These are phyloP conservation scores for Perca schrenkii DNA, from an alignment of 2,113 vertebrate species.

Conservation along the genomic window DNA sequence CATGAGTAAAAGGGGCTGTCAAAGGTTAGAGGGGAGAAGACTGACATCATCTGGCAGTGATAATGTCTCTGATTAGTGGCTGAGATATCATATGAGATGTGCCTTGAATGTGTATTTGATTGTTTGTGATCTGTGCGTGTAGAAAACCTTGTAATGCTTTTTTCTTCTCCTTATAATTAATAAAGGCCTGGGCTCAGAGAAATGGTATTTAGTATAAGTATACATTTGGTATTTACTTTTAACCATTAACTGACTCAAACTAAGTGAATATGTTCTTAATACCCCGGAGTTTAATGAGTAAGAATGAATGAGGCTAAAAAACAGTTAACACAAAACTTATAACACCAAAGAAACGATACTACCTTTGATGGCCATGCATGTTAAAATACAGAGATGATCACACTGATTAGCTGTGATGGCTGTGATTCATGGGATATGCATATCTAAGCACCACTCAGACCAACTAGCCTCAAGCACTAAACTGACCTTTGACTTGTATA, in stretches of 20 bases:
- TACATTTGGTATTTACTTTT: background rate
- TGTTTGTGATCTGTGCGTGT: slow-evolving; percentile 10
- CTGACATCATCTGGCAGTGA: slow-evolving; percentile 73
- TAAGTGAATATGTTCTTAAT: background rate
- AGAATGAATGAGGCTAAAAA: background rate
- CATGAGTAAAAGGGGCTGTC: slow-evolving; percentile 47
- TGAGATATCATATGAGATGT: slow-evolving; percentile 44
- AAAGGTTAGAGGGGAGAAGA: slow-evolving; percentile 68
- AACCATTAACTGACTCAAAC: background rate
- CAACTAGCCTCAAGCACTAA: slow-evolving; percentile 71
- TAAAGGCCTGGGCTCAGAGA: background rate
- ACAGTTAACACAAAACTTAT: slow-evolving; percentile 1
- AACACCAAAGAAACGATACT: background rate
- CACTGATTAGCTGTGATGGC: slow-evolving; percentile 47
- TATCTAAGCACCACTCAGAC: slow-evolving; percentile 68
- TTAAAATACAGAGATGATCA: slow-evolving; percentile 36
- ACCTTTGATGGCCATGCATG: slow-evolving; percentile 2
- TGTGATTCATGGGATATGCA: slow-evolving; percentile 66
- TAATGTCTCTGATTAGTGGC: slow-evolving; percentile 65
- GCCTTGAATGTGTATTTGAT: slow-evolving; percentile 33
- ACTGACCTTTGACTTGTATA: slow-evolving; percentile 74
- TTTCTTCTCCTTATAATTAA: background rate
- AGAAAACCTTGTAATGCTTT: background rate
- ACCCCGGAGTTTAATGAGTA: background rate
- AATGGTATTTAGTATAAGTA: background rate